Percentiles rank a stretch among this genome's conserved stretches.
Evolutionary conservation across 64 coral and sea anemone species (phyloP).

Genomic region (Pocillopora damicornis): DNA sequence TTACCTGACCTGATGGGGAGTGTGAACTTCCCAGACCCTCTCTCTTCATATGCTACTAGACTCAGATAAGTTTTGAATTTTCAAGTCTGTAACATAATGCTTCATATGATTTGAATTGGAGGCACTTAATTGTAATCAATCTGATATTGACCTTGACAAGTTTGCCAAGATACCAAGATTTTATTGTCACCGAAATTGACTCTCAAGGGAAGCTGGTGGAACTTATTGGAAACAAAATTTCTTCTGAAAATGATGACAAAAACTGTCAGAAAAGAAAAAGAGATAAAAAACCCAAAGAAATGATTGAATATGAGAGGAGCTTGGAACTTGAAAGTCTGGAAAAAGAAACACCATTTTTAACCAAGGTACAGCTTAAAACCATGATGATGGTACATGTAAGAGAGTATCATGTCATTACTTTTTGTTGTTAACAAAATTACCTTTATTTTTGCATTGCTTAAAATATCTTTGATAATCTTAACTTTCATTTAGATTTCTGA

Average conservation of each 20-base stretch:
- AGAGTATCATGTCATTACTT: too few species aligned
- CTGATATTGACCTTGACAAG: background rate
- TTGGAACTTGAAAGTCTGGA: background rate
- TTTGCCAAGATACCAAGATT: conserved; percentile 55
- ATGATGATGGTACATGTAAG: too few species aligned
- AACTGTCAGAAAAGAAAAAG: background rate
- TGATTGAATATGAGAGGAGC: background rate
- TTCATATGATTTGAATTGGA: too few species aligned
- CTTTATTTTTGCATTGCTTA: background rate
- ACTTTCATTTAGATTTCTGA: conserved; percentile 6
- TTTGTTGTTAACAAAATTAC: background rate
- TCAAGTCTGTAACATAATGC: too few species aligned
- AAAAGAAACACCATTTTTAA: background rate
- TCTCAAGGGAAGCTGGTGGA: conserved; percentile 33
- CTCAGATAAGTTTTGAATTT: too few species aligned
- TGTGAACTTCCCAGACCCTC: too few species aligned
- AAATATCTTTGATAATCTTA: background rate
- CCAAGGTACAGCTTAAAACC: background rate
- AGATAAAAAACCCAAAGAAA: background rate
- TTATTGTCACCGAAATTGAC: conserved; percentile 68
- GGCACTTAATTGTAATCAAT: background rate
- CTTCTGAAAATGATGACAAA: background rate
- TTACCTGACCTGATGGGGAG: too few species aligned
- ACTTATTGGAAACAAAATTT: conserved; percentile 2
- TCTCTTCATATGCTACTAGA: too few species aligned